Evolutionary conservation across 92 coral and sea anemone genomes (phyloP).

Genomic region (Phenganax subtilis): DNA sequence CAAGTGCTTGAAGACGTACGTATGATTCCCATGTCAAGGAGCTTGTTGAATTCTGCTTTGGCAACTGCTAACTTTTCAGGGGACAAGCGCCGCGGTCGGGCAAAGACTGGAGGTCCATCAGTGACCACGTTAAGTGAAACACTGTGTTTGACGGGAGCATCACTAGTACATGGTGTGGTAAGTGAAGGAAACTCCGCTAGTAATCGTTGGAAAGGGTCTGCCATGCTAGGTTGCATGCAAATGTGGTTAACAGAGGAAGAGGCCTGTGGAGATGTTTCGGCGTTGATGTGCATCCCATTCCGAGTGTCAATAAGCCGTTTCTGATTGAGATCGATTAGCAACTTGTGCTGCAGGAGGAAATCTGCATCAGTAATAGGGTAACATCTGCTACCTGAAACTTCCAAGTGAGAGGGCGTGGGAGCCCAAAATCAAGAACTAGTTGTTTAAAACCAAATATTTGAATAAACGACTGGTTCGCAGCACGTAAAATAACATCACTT

Average conservation of each 20-base stretch:
- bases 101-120: slow-evolving; percentile 40
- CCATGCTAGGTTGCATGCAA: not conserved
- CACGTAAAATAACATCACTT: slow-evolving; percentile 41
- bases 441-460: slow-evolving; percentile 40
- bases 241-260: slow-evolving; percentile 8
- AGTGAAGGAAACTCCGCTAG: slow-evolving; percentile 36
- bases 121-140: slow-evolving; percentile 37
- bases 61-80: slow-evolving; percentile 45
- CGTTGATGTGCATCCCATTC: slow-evolving; percentile 37
- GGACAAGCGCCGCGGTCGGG: slow-evolving; percentile 35
- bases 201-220: slow-evolving; percentile 29
- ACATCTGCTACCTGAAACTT: slow-evolving; percentile 41
- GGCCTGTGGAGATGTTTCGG: slow-evolving; percentile 33
- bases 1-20: slow-evolving; percentile 52
- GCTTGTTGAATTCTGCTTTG: slow-evolving; percentile 44
- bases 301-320: slow-evolving; percentile 39
- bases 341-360: slow-evolving; percentile 48
- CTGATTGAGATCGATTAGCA: slow-evolving; percentile 17
- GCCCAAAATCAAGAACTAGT: slow-evolving; percentile 41
- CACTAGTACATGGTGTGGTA: slow-evolving; percentile 44
- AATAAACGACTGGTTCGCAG: slow-evolving; percentile 50
- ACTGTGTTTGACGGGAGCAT: slow-evolving; percentile 22
- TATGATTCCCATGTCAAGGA: slow-evolving; percentile 43
- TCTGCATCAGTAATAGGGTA: slow-evolving; percentile 42
- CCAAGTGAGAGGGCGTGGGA: slow-evolving; percentile 59